Evolutionary conservation across 2,113 vertebrate species (phyloP).

Genomic region (Phyllostomus hastatus): DNA sequence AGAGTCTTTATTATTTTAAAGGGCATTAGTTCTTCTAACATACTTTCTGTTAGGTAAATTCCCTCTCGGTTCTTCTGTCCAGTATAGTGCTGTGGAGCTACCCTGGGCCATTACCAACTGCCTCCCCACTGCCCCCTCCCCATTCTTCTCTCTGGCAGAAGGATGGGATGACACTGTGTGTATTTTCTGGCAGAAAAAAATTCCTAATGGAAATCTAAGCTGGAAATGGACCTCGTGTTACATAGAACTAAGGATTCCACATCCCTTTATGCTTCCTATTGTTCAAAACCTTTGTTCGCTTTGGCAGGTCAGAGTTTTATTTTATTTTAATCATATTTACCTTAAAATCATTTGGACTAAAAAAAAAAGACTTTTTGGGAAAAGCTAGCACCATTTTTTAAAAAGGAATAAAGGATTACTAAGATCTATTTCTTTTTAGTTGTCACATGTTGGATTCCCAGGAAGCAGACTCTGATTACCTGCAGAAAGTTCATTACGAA

Average conservation of each 20-base stretch:
- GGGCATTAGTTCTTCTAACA: neutral
- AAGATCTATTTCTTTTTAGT: neutral
- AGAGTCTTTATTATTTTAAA: neutral
- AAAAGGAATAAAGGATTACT: neutral
- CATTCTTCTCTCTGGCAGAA: neutral
- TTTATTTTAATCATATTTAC: neutral
- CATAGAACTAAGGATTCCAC: neutral
- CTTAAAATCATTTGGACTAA: neutral
- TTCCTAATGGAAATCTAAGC: neutral
- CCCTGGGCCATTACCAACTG: too few relatives aligned
- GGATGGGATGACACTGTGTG: neutral
- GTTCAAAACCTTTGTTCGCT: neutral
- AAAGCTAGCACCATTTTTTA: neutral
- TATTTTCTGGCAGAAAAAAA: neutral
- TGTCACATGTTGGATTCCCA: neutral
- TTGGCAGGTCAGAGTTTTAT: neutral
- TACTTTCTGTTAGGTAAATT: neutral
- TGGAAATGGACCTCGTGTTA: neutral
- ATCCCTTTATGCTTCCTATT: neutral
- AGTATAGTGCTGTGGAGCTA: neutral
- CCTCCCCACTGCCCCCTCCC: neutral
- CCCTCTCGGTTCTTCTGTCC: neutral
- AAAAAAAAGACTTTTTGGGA: neutral
- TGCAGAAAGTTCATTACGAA: neutral
- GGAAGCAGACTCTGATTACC: neutral